A percentile compares a stretch with the other conserved stretches of the same genome.
Conservation (phyloP, 2,888 invertebrate genomes). For the Calameuta filiformis region DNA sequence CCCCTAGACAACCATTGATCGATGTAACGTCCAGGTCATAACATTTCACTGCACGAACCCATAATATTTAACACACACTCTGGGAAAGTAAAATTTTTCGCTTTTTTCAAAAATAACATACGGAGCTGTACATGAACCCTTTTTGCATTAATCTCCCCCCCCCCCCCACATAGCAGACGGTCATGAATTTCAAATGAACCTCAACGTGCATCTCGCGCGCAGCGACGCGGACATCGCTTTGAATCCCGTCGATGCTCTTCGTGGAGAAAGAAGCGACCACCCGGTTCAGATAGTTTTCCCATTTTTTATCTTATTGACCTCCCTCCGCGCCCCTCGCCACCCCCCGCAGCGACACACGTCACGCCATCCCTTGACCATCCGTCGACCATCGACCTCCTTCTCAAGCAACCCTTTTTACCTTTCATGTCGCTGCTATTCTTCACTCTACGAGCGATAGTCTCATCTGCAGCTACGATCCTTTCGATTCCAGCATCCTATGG, state of each 20-base stretch:
- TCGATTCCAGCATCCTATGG: neutral
- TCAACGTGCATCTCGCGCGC: conserved; percentile 26
- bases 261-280: neutral
- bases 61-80: neutral
- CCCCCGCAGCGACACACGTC: neutral
- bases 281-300: neutral
- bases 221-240: neutral
- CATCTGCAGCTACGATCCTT: neutral
- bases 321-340: too few relatives aligned
- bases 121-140: neutral
- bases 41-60: neutral
- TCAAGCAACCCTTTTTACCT: neutral
- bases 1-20: neutral
- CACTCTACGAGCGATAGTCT: neutral
- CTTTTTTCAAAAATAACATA: neutral
- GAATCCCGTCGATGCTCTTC: neutral
- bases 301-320: neutral
- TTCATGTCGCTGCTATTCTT: neutral
- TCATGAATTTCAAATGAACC: conserved; percentile 39
- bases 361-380: neutral
- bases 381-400: neutral
- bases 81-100: neutral
- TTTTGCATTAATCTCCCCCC: conserved; percentile 8
- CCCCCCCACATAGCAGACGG: conserved; percentile 12
- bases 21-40: neutral